Base-by-base conservation (phyloP, 2,888 invertebrate species). In the Lordiphosa fenestrarum region DNA sequence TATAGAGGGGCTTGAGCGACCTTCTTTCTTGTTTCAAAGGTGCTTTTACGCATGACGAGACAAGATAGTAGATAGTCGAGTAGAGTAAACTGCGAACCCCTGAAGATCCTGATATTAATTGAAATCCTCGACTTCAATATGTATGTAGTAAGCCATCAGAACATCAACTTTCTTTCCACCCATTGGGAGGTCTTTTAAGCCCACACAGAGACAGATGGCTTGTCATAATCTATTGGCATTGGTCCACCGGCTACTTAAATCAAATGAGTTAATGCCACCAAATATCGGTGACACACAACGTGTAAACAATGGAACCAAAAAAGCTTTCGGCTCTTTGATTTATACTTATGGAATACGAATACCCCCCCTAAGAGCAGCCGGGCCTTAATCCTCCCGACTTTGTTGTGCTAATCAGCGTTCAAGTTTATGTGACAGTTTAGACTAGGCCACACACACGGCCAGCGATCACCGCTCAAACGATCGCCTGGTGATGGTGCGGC, bases 351-450 rank as follows among this genome's bases (percentile, higher is more conserved):
- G 19, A 33, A 33, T 23, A 50, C 15, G n/a, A n/a, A n/a, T n/a
- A 15, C 33, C 15, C 30, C 19, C 10, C 4, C 59, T 46, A 46
- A 42, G 40, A 53, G 33, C 55, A 51, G 47, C 25, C 51, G 60
- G 58, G 51, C 60, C 64, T 51, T 68, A 68, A 73, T 71, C 80
- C 80, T 71, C 59, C 62, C 82, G 80, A 78, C 85, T 85, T 81
- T 81, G 85, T 81, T 81, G 85, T 81, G 81, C 84, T 81, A 81
- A 81, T 81, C 85, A 81, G 85, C 68, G 70, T 84, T 81, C 82
- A 83, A 85, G 84, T 81, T 81, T 81, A 81, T 81, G 81, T 81
- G 81, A 81, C 81, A 84, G 84, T 84, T 81, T 85, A 84, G 74
- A 84, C 72, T 69, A 77, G 69, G 85, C 81, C 81, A 81, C 81